Evolutionary conservation across 2,888 invertebrate genomes (phyloP), one percentile per base, ranked within the genome.

Genomic region (Coremacera marginata): DNA sequence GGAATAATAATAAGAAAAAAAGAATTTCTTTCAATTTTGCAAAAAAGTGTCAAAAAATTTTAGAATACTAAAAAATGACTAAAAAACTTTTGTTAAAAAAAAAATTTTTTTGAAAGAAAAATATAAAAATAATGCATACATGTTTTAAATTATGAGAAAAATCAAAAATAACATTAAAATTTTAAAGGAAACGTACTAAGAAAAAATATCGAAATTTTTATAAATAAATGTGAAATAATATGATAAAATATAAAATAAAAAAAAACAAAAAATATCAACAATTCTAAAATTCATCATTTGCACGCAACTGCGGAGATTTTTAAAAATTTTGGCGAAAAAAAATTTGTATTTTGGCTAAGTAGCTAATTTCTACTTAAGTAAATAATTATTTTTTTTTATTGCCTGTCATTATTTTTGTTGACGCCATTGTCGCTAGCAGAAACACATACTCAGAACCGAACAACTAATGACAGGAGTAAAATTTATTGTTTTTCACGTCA

Each of bases 251-350:
- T n/a, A 52, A 52, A 19, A 52, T 11, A n/a, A 57, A 34, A 65
- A 44, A 44, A 44, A 67, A 37, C 19, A 67, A 67, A 44, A 44
- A 44, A 37, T 37, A 11, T 65, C 37, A n/a, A 16, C 34, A n/a
- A 27, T 60, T 60, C 14, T 11, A 25, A 27, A 67, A 67, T 67
- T 37, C 67, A 37, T 67, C 67, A 67, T 67, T 67, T 34, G n/a
- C 44, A 65, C 9, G 25, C 65, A 67, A 67, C 67, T 67, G 67
- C 67, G 67, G 37, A 67, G 67, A 67, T 67, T 44, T 44, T 65
- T n/a, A 9, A 60, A 14, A 27, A 27, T 1, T 14, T 25, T 19
- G 14, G 14, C 44, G 7, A 44, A 44, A 44, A 44, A 27, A 14
- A 60, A 60, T 14, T 25, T 1, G 3, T 27, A 60, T 27, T 60